Base-by-base conservation (phyloP, 2,797 vertebrate genomes). In the Lacerta bilineata region DNA sequence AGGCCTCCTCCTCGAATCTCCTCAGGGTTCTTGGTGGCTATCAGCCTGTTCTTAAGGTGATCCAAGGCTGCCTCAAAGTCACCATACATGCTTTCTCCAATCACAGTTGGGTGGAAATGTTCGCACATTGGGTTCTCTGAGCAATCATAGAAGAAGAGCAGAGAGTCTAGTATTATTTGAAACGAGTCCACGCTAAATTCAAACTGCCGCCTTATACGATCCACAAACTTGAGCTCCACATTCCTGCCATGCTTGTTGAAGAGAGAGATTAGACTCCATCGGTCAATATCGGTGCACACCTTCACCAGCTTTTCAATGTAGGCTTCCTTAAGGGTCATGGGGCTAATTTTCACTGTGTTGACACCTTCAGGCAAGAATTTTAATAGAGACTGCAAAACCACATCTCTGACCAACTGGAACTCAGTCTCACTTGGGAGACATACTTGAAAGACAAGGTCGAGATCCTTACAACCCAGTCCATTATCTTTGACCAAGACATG, bases 121-220 rank as follows among this genome's bases (percentile, higher is more conserved):
- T 96, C 96, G 0, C 98, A 98, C 98, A 98, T 97, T 39, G 98
- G 97, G 11, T 96, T 95, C 89, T 97, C 92, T 0, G 97, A 95
- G 92, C 97, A 96, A 88, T 98, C 97, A 0, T 99, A 99, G 95
- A 97, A 98, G 25, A 98, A 93, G 1, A 99, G 98, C 95, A 99
- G 88, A 0, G 99, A 98, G 90, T 99, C 98, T 95, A 99, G 96
- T 85, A 99, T 96, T 36, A 99, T 99, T 96, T 99, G 99, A 96
- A 99, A 99, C 0, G 99, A 99, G 96, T 99, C 99, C 93, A 99
- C 98, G 0, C 98, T 99, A 94, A 99, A 99, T 96, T 99, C 99
- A 46, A 99, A 99, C 97, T 99, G 98, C 1, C 99, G 97, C 25
- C 98, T 97, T 94, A 99, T 98, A 1, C 98, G 97, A 96, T 99